Evolutionary conservation across 2,888 invertebrate genomes (phyloP).

Genomic region (Rhagonycha fulva): DNA sequence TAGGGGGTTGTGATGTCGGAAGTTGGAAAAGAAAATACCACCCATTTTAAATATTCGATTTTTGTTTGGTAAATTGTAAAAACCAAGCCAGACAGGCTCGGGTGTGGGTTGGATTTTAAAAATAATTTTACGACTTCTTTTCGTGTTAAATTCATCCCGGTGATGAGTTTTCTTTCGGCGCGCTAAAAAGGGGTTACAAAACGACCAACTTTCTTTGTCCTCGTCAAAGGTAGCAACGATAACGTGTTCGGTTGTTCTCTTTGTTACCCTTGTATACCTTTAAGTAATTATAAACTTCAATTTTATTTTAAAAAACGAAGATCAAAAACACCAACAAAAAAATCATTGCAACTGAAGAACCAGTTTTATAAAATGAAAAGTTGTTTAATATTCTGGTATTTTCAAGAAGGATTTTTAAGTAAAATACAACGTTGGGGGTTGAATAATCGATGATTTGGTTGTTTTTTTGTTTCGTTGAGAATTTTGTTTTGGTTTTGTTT

Average conservation of each 20-base stretch:
- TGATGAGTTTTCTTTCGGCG: neutral
- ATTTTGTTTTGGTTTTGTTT: neutral
- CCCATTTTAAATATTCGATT: neutral
- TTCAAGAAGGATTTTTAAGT: neutral
- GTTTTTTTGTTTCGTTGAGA: neutral
- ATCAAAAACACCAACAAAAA: neutral
- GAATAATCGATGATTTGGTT: neutral
- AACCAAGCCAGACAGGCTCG: neutral
- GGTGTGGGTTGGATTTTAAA: neutral
- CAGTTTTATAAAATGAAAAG: neutral
- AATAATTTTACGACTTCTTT: neutral
- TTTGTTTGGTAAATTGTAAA: neutral
- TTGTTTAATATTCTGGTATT: neutral
- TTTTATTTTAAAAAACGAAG: neutral
- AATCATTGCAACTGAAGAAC: neutral
- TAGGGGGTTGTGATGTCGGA: neutral
- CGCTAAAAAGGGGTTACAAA: neutral
- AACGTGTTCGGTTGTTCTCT: neutral
- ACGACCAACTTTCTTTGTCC: neutral
- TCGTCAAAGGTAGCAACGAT: neutral
- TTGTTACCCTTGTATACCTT: neutral
- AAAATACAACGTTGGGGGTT: neutral
- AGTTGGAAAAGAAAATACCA: neutral
- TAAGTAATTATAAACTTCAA: neutral
- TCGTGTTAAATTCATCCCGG: neutral